Evolutionary conservation across 2,888 invertebrate genomes (phyloP).

Genomic region (Hetaerina titia): DNA sequence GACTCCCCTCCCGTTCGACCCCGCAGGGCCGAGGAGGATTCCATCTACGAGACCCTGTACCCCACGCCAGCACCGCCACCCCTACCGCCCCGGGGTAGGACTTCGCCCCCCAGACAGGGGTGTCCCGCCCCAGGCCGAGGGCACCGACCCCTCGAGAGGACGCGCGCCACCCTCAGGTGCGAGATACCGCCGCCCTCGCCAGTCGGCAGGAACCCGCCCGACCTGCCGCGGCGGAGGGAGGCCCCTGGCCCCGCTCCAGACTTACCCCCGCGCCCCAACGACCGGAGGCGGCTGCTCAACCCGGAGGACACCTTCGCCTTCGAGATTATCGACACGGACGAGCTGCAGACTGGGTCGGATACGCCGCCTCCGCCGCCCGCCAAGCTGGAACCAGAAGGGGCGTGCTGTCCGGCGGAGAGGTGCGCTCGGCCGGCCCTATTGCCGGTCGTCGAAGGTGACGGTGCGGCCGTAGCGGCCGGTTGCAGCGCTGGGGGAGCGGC

Average conservation of each 20-base stretch:
- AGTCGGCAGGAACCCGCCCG: conserved; percentile 80
- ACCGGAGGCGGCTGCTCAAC: conserved; percentile 74
- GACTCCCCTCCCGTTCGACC: conserved; percentile 10
- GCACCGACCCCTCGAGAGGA: conserved; percentile 89
- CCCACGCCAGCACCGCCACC: conserved; percentile 80
- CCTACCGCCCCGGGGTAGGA: conserved; percentile 83
- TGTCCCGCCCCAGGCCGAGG: conserved; percentile 73
- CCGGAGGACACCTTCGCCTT: conserved; percentile 90
- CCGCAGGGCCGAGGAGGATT: conserved; percentile 63
- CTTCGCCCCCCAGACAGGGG: conserved; percentile 66
- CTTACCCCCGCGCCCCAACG: conserved; percentile 72
- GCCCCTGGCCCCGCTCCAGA: conserved; percentile 76
- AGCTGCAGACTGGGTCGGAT: conserved; percentile 77
- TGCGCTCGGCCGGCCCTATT: conserved; percentile 19
- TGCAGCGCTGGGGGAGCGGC: not conserved
- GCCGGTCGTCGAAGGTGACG: not conserved
- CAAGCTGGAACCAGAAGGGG: not conserved
- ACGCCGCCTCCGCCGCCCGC: not conserved
- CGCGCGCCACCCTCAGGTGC: conserved; percentile 78
- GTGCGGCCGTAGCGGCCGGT: not conserved
- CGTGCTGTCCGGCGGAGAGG: not conserved
- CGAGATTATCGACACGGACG: conserved; percentile 91
- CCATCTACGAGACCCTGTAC: conserved; percentile 73
- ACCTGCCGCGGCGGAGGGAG: conserved; percentile 84
- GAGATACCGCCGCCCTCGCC: conserved; percentile 55